Conservation (phyloP, 2,113 vertebrate genomes). For the Muscicapa adusta region DNA sequence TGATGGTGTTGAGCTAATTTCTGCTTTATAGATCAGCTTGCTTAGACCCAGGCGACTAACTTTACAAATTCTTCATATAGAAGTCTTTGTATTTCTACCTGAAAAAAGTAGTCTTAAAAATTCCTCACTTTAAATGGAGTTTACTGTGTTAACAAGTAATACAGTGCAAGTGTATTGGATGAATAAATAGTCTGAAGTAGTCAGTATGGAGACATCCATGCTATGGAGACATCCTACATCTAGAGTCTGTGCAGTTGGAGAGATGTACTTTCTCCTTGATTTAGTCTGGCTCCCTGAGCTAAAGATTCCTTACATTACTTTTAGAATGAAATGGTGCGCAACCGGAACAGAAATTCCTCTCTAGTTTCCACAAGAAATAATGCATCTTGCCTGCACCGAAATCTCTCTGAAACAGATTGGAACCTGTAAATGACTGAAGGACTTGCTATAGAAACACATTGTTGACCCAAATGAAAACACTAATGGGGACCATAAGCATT, state of each 20-base stretch:
- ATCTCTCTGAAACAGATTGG: not conserved
- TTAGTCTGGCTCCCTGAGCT: not conserved
- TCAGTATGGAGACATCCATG: not conserved
- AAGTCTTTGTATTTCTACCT: not conserved
- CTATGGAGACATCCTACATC: not conserved
- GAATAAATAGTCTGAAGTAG: not conserved
- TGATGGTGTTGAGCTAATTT: not conserved
- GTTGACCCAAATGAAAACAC: not conserved
- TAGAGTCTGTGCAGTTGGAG: not conserved
- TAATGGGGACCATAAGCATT: not conserved
- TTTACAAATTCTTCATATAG: not conserved
- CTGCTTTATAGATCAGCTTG: not conserved
- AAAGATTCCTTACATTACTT: not conserved
- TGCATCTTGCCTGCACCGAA: not conserved
- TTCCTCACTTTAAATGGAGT: not conserved
- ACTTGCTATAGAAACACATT: not conserved
- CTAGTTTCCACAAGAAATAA: not conserved
- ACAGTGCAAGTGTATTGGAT: not conserved
- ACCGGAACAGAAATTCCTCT: not conserved
- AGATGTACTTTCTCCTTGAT: not conserved
- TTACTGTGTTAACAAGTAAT: not conserved
- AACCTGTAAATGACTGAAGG: not conserved
- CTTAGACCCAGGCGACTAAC: not conserved
- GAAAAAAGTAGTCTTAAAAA: not conserved
- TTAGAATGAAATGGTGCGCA: not conserved